Evolutionary conservation across 1,140 invertebrate species (phyloP).

Genomic region (Meloidogyne hapla): DNA sequence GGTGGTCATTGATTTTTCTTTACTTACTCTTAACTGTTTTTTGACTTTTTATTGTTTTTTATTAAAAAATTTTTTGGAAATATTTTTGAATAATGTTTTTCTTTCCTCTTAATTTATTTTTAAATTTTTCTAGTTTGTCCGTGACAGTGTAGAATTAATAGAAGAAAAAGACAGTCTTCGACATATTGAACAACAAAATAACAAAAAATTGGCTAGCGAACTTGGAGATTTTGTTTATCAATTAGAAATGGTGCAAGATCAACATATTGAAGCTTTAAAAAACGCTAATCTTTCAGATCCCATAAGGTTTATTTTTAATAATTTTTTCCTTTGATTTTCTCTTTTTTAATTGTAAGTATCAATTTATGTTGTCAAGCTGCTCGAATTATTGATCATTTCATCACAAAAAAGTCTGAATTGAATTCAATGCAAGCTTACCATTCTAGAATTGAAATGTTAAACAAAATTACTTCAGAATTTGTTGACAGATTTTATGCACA

Average conservation of each 20-base stretch:
- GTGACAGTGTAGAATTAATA: slow-evolving; percentile 73
- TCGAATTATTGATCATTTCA: slow-evolving; percentile 75
- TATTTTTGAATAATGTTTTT: not conserved
- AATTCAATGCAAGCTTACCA: slow-evolving; percentile 45
- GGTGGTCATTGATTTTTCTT: too few species aligned
- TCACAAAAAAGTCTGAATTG: slow-evolving; percentile 71
- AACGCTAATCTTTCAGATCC: slow-evolving; percentile 76
- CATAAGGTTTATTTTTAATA: slow-evolving; percentile 58
- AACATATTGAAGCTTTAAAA: slow-evolving; percentile 71
- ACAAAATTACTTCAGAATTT: slow-evolving; percentile 38
- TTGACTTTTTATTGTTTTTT: too few species aligned
- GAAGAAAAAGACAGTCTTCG: slow-evolving; percentile 86
- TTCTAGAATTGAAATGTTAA: slow-evolving; percentile 36
- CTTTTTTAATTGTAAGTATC: slow-evolving; percentile 68
- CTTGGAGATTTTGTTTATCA: slow-evolving; percentile 72
- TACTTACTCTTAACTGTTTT: too few species aligned
- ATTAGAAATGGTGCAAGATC: slow-evolving; percentile 37
- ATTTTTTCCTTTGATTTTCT: not conserved
- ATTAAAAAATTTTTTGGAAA: too few species aligned
- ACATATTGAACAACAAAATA: slow-evolving; percentile 81
- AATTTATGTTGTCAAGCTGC: slow-evolving; percentile 78
- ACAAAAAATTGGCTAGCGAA: slow-evolving; percentile 76
- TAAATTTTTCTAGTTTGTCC: slow-evolving; percentile 60
- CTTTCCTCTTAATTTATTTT: not conserved
- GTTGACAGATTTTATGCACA: slow-evolving; percentile 50